Evolutionary conservation across 2,888 invertebrate species (phyloP).

Genomic region (Subacronicta megacephala): DNA sequence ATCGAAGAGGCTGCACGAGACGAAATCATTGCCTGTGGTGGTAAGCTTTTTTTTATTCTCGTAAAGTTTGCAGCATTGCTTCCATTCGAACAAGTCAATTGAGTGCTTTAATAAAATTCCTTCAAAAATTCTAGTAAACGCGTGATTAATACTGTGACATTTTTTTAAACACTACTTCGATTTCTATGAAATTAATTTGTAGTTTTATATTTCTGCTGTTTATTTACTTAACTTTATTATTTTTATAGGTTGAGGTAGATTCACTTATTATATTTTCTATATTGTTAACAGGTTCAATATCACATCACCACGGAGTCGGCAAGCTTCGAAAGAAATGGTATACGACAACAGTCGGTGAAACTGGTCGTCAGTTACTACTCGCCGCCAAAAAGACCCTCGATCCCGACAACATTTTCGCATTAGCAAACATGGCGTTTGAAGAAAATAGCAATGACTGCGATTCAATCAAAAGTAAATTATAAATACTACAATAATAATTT

Average conservation of each 20-base stretch:
- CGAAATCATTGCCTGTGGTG: constrained; percentile 97
- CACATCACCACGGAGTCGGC: constrained; percentile 99
- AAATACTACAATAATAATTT: constrained; percentile 41
- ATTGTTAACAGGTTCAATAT: constrained; percentile 91
- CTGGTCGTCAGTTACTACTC: constrained; percentile 93
- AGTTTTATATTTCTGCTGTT: too few species aligned
- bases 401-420: constrained; percentile 98
- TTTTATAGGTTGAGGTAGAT: too few species aligned
- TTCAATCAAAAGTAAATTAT: constrained; percentile 78
- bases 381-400: constrained; percentile 97
- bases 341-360: constrained; percentile 94
- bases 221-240: too few species aligned
- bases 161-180: too few species aligned
- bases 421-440: constrained; percentile 91
- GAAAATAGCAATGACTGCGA: constrained; percentile 53
- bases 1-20: constrained; percentile 97
- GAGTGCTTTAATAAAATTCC: constrained; percentile 1
- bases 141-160: constrained; percentile 16
- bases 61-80: constrained; percentile 21
- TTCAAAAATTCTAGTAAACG: constrained; percentile 17
- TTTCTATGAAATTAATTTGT: too few species aligned
- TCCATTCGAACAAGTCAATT: constrained; percentile 24
- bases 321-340: constrained; percentile 97
- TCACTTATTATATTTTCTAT: background rate
- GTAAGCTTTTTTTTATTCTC: constrained; percentile 68